Evolutionary conservation across 2,797 vertebrate species (phyloP).

Genomic region (Gymnopithys bicolor): DNA sequence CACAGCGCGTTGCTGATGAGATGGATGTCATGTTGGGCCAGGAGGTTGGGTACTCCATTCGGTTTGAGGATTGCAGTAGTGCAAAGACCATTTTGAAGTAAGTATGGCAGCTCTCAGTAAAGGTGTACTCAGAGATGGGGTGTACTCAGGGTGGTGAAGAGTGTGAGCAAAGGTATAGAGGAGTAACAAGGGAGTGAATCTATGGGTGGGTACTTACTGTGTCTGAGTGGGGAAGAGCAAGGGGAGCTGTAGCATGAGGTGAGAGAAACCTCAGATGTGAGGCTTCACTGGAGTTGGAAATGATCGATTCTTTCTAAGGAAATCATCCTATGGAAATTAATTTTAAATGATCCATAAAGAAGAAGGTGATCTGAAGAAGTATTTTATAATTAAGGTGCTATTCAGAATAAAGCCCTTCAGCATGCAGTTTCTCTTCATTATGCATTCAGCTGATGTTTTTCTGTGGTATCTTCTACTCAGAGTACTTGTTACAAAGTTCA

Average conservation of each 20-base stretch:
- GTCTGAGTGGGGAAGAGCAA: neutral
- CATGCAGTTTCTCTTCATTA: neutral
- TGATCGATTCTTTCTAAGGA: neutral
- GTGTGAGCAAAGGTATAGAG: neutral
- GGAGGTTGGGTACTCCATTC: slow-evolving; percentile 96
- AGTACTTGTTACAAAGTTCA: neutral
- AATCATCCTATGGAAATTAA: neutral
- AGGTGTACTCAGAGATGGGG: fast-evolving
- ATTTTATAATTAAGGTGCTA: neutral
- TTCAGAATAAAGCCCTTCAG: neutral
- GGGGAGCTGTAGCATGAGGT: fast-evolving
- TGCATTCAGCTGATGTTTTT: neutral
- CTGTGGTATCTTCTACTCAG: neutral
- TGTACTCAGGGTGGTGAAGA: neutral
- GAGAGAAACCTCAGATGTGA: neutral
- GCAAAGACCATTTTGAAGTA: slow-evolving; percentile 97
- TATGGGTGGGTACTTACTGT: neutral
- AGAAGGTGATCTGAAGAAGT: neutral
- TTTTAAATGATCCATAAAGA: neutral
- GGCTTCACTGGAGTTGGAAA: neutral
- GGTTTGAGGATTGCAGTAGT: slow-evolving; percentile 97
- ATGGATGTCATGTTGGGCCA: slow-evolving; percentile 97
- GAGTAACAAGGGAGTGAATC: neutral
- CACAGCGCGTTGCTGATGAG: slow-evolving; percentile 95
- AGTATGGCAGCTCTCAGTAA: slow-evolving; percentile 61